Conservation (phyloP, 2,888 invertebrate genomes). For the Luffia ferchaultella region DNA sequence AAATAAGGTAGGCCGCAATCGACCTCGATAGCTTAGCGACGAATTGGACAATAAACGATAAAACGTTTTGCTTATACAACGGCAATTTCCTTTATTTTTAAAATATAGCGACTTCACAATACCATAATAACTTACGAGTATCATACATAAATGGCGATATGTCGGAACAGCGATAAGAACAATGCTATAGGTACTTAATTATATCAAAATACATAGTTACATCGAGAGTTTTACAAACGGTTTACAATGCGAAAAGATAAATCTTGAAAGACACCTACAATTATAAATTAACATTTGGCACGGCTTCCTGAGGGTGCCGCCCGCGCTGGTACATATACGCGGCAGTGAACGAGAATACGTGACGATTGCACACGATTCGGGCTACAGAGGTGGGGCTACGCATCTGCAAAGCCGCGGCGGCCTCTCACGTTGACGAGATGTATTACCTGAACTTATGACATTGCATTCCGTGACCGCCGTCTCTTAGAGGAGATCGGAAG, state of each 20-base stretch:
- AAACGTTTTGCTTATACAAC: conserved; percentile 61
- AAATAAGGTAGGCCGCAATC: conserved; percentile 41
- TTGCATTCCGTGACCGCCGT: conserved; percentile 54
- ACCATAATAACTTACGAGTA: conserved; percentile 54
- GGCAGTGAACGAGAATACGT: neutral
- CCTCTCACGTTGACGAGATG: conserved; percentile 21
- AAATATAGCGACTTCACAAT: conserved; percentile 66
- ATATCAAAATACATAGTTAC: conserved; percentile 41
- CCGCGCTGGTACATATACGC: neutral
- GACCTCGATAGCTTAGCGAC: conserved; percentile 44
- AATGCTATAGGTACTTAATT: conserved; percentile 47
- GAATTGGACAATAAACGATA: conserved; percentile 58
- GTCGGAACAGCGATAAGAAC: conserved; percentile 62
- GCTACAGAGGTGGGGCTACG: conserved; percentile 57
- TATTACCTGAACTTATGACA: conserved; percentile 40
- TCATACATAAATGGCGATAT: conserved; percentile 54
- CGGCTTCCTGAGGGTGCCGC: conserved; percentile 63
- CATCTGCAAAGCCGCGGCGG: conserved; percentile 52
- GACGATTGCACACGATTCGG: conserved; percentile 24
- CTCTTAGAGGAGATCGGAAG: conserved; percentile 26
- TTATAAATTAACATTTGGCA: conserved; percentile 31
- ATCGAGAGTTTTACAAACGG: conserved; percentile 55
- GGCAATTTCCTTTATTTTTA: conserved; percentile 65
- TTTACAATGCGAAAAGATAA: conserved; percentile 44
- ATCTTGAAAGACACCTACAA: conserved; percentile 30